Evolutionary conservation across 2,888 invertebrate genomes (phyloP).

Genomic region (Rhingia rostrata): DNA sequence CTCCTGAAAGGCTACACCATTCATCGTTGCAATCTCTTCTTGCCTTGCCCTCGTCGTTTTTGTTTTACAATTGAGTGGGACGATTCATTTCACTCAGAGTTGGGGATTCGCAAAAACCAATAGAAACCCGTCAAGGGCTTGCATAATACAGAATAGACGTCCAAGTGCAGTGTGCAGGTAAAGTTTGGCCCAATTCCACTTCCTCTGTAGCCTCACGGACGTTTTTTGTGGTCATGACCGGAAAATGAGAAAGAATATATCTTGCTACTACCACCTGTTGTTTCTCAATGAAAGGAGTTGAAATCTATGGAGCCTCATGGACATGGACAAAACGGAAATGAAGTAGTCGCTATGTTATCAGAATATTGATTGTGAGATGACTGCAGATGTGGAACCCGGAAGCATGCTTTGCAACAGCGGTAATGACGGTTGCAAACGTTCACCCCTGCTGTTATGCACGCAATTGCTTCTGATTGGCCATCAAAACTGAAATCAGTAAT

Average conservation of each 20-base stretch:
- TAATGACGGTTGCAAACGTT: conserved; percentile 16
- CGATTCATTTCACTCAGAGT: conserved; percentile 37
- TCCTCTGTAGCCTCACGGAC: not conserved
- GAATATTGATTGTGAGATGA: conserved; percentile 39
- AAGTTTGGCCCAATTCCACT: conserved; percentile 32
- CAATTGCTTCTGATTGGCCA: not conserved
- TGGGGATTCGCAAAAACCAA: not conserved
- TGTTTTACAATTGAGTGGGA: not conserved
- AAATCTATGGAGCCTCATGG: conserved; percentile 35
- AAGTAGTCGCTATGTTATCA: conserved; percentile 26
- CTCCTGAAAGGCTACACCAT: conserved; percentile 1
- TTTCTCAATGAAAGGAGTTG: conserved; percentile 8
- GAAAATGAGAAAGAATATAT: conserved; percentile 51
- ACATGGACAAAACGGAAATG: conserved; percentile 44
- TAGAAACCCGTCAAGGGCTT: conserved; percentile 24
- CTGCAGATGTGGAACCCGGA: not conserved
- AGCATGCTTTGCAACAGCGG: conserved; percentile 11
- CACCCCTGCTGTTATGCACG: conserved; percentile 1
- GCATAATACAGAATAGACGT: not conserved
- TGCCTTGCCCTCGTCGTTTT: not conserved
- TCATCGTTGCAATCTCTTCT: not conserved
- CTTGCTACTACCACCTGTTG: conserved; percentile 26
- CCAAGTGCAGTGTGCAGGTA: not conserved
- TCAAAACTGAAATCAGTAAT: not conserved
- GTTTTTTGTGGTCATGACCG: conserved; percentile 53